These are phyloP conservation scores for Panthera leo DNA, from an alignment of 2,113 vertebrate species.

Conservation along the genomic window DNA sequence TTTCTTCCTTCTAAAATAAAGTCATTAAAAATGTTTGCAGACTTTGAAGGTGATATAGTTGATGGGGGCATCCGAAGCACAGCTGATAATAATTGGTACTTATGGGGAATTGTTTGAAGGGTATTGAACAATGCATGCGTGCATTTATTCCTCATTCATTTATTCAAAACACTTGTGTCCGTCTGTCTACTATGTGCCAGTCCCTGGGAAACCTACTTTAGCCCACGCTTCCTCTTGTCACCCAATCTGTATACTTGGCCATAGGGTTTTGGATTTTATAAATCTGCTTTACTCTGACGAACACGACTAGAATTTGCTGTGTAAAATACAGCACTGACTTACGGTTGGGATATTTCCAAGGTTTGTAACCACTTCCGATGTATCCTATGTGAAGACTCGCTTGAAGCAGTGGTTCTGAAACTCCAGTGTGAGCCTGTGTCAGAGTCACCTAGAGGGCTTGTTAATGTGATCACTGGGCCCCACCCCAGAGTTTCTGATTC, in stretches of 20 bases:
- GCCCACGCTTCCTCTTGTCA: neutral
- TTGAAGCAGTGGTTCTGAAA: neutral
- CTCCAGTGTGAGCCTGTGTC: neutral
- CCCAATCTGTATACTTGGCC: neutral
- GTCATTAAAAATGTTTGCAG: neutral
- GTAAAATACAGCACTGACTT: neutral
- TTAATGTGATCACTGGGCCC: neutral
- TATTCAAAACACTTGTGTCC: neutral
- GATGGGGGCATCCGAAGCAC: neutral
- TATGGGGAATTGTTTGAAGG: neutral
- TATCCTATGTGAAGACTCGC: neutral
- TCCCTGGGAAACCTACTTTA: neutral
- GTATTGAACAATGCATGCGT: neutral
- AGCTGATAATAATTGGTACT: neutral
- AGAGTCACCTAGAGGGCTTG: neutral
- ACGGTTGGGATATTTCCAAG: neutral
- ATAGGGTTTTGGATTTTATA: neutral
- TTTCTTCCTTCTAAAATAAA: neutral
- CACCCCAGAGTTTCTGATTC: neutral
- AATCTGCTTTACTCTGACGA: neutral
- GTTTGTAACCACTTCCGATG: neutral
- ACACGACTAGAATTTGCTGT: neutral
- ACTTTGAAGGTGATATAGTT: conserved; percentile 9
- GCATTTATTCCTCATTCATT: neutral
- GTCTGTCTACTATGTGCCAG: neutral